Percentiles rank a stretch among this genome's conserved stretches.
Evolutionary conservation across 2,888 invertebrate species (phyloP).

Genomic region (Sinhomidia bicolor): DNA sequence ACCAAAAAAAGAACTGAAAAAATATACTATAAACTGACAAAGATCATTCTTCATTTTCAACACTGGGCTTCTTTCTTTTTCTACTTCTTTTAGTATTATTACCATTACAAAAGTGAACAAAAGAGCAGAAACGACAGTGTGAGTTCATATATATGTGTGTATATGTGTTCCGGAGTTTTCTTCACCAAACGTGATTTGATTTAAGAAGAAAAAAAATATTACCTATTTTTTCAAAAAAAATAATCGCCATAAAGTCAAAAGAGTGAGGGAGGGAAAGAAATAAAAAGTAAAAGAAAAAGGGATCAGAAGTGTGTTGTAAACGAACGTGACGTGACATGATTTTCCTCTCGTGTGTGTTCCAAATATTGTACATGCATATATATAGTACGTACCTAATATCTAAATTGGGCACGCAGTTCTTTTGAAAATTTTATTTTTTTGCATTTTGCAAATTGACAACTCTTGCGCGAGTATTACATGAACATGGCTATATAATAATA

Average conservation of each 20-base stretch:
- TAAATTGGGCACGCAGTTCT: neutral
- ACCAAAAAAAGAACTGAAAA: neutral
- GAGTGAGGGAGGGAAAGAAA: neutral
- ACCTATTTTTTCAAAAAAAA: conserved; percentile 26
- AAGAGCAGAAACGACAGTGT: too few species aligned
- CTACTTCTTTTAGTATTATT: neutral
- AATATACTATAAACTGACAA: conserved; percentile 7
- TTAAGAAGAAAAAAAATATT: neutral
- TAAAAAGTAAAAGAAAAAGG: neutral
- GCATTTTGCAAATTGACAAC: conserved; percentile 7
- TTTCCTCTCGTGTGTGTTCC: neutral
- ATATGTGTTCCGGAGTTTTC: neutral
- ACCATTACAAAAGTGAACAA: too few species aligned
- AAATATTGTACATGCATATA: too few species aligned
- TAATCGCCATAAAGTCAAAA: conserved; percentile 1
- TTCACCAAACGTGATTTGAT: conserved; percentile 42
- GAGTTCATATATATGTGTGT: too few species aligned
- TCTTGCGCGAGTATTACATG: neutral
- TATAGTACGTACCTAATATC: neutral
- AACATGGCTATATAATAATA: neutral
- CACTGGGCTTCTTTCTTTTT: neutral
- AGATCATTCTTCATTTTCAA: conserved; percentile 44
- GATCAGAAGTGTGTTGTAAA: neutral
- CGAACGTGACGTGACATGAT: conserved; percentile 3
- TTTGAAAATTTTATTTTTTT: neutral